Evolutionary conservation across 1,140 invertebrate species (phyloP).

Genomic region (Drosophila elegans): DNA sequence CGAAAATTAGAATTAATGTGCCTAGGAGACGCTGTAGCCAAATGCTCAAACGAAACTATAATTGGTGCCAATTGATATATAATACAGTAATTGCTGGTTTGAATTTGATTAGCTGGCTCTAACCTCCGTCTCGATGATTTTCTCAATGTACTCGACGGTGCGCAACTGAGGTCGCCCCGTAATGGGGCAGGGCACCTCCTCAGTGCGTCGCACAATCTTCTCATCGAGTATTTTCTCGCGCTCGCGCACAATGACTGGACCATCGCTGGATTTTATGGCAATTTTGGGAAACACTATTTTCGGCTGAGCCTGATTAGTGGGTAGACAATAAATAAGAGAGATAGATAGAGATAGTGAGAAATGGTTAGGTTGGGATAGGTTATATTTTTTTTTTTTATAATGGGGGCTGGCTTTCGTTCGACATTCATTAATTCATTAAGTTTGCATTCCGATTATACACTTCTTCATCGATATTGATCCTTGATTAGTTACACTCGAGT

Average conservation of each 20-base stretch:
- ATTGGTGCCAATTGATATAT: slow-evolving; percentile 65
- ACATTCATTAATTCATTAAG: not conserved
- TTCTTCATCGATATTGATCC: slow-evolving; percentile 1
- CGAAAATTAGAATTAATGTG: slow-evolving; percentile 8
- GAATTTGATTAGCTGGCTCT: slow-evolving; percentile 50
- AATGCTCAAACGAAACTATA: slow-evolving; percentile 54
- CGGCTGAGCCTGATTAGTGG: slow-evolving; percentile 55
- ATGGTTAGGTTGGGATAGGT: slow-evolving; percentile 1
- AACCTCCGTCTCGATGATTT: slow-evolving; percentile 98
- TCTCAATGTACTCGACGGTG: slow-evolving; percentile 96
- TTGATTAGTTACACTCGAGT: slow-evolving; percentile 55
- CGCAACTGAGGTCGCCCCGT: slow-evolving; percentile 93
- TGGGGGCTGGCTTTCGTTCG: too few species aligned
- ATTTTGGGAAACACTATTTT: slow-evolving; percentile 90
- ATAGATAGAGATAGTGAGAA: slow-evolving; percentile 3
- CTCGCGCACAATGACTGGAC: slow-evolving; percentile 92
- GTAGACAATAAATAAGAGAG: slow-evolving; percentile 22
- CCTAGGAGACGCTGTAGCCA: slow-evolving; percentile 35
- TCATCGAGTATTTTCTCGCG: slow-evolving; percentile 95
- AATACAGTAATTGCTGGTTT: slow-evolving; percentile 47
- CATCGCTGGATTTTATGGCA: slow-evolving; percentile 92
- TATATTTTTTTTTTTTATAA: not conserved
- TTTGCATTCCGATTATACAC: not conserved
- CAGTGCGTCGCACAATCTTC: slow-evolving; percentile 93
- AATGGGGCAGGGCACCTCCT: slow-evolving; percentile 93